phyloP scores from a whole-genome alignment of 2,797 vertebrate species.

The Pantherophis alleghaniensis region DNA sequence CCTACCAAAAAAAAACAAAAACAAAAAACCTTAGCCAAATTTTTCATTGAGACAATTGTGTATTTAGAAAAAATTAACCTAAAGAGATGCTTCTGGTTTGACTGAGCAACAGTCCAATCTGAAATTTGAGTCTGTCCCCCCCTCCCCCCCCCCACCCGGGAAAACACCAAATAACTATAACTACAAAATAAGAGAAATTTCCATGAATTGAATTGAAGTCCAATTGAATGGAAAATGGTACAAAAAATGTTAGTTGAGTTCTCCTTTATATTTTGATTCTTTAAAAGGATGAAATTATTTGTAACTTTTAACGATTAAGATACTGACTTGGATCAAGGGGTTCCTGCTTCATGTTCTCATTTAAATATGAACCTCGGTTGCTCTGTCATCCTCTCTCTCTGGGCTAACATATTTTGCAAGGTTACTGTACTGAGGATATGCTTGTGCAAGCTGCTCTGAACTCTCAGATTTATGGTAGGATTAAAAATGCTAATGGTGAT shows the following conservation, averaged over 20 bases:
- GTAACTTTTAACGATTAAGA: background rate
- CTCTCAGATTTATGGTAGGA: background rate
- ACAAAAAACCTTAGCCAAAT: background rate
- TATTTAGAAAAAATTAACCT: background rate
- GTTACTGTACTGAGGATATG: background rate
- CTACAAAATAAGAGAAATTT: background rate
- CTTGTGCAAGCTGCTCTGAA: background rate
- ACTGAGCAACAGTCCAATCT: background rate
- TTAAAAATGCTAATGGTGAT: background rate
- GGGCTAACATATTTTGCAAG: background rate
- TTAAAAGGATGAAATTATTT: background rate
- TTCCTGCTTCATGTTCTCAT: background rate
- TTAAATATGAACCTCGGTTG: background rate
- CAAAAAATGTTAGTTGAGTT: background rate
- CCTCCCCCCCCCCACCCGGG: accelerated
- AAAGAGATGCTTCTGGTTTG: background rate
- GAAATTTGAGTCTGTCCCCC: background rate
- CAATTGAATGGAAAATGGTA: background rate
- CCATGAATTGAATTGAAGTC: background rate
- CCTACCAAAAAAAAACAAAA: background rate
- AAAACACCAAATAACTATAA: background rate
- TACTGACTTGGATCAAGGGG: background rate
- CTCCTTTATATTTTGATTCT: background rate
- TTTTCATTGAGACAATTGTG: background rate
- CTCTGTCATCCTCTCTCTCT: background rate